Base-by-base conservation (phyloP, 2,113 vertebrate species). In the Barbus barbus region DNA sequence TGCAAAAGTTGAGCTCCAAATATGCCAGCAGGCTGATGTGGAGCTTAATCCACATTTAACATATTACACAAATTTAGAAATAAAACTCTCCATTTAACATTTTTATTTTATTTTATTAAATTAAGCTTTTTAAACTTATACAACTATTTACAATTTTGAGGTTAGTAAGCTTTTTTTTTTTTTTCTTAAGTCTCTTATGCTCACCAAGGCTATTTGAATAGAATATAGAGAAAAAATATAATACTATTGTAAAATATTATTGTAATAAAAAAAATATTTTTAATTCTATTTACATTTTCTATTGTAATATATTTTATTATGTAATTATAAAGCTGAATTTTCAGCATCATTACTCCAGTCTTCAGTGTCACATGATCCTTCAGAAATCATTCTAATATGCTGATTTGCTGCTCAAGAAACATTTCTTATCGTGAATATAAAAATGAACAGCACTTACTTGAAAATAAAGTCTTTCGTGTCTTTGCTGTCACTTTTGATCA, bases 1-100 rank as follows among this genome's bases (percentile, higher is more conserved):
- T 28, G 85, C 89, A 89, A 28, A 87, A 88, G 72, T n/a, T 81
- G 67, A 56, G 76, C 76, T 79, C 82, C 77, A 1, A 1, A 24
- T 46, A 28, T 44, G 14, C 22, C 44, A 63, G 41, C 38, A 60
- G 14, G 33, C 33, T 73, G 31, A 85, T 33, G 51, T 28, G 63
- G 28, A 84, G 65, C 56, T 65, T 60, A 3, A 44, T 48, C 18
- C 26, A 46, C 9, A 11, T 75, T 83, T n/a, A 6, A 51, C 5
- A 51, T 31, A 14, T 46, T 2, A 41, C 38, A 1, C 38, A 41
- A 41, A 9, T 41, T n/a, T n/a, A n/a, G n/a, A n/a, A n/a, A n/a
- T n/a, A n/a, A n/a, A n/a, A n/a, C n/a, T n/a, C n/a, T n/a, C n/a
- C n/a, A n/a, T n/a, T n/a, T n/a, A n/a, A n/a, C n/a, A n/a, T n/a